phyloP scores from a whole-genome alignment of 2,888 invertebrate genomes.

The Cantharis lateralis region DNA sequence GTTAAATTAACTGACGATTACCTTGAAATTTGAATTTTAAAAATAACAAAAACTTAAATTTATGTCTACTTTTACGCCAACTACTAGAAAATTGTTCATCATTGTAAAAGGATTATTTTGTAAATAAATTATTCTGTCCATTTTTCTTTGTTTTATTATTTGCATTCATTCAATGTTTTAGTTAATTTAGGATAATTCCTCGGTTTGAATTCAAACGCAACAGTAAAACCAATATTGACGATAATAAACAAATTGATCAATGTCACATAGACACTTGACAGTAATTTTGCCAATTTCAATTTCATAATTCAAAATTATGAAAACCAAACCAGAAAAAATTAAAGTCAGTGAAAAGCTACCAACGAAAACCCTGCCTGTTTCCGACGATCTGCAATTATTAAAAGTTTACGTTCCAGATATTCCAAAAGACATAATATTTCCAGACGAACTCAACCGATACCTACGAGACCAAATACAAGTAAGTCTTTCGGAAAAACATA shows the following conservation, averaged over 20 bases:
- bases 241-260: not conserved
- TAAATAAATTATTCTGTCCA: not conserved
- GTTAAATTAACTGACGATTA: not conserved
- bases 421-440: conserved; percentile 60
- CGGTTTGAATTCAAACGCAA: too few species aligned
- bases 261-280: not conserved
- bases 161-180: too few species aligned
- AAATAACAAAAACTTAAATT: not conserved
- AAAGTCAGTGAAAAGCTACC: not conserved
- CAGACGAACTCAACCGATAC: conserved; percentile 65
- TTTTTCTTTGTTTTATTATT: not conserved
- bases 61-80: not conserved
- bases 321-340: not conserved
- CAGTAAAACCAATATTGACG: too few species aligned
- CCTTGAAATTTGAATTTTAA: not conserved
- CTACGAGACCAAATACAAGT: conserved; percentile 65
- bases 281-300: not conserved
- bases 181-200: too few species aligned
- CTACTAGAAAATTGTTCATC: not conserved
- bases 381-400: conserved; percentile 32
- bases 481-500: conserved; percentile 24
- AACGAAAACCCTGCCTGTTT: conserved; percentile 5
- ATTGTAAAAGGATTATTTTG: not conserved
- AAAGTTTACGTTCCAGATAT: conserved; percentile 35
- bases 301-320: not conserved